A percentile compares a stretch with the other conserved stretches of the same genome.
phyloP scores from a whole-genome alignment of 2,797 vertebrate species.

The Stomatorhinus walkeri region DNA sequence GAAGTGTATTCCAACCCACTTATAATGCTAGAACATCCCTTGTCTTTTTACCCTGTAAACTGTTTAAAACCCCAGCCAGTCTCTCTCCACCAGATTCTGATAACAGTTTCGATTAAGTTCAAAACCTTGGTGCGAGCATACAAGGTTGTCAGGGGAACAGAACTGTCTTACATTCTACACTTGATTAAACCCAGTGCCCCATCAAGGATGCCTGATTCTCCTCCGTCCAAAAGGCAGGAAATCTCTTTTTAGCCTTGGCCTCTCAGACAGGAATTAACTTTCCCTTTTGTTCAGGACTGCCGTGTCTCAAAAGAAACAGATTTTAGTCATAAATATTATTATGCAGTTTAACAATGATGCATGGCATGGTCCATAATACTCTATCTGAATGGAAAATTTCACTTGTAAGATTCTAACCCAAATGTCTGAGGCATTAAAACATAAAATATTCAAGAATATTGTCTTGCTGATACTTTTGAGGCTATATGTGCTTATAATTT shows the following conservation, averaged over 20 bases:
- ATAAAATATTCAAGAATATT: conserved; percentile 11
- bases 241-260: not conserved
- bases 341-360: not conserved
- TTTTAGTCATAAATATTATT: not conserved
- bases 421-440: conserved; percentile 14
- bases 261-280: not conserved
- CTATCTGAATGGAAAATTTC: not conserved
- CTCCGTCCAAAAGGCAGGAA: not conserved
- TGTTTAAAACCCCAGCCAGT: not conserved
- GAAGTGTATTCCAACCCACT: not conserved
- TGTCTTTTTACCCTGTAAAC: not conserved
- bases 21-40: not conserved
- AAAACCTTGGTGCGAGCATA: not conserved
- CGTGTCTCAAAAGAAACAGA: not conserved
- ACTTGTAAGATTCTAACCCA: not conserved
- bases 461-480: conserved; percentile 9
- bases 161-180: not conserved
- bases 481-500: conserved; percentile 20
- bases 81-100: not conserved
- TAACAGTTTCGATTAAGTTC: not conserved
- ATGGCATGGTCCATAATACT: not conserved
- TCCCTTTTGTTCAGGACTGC: not conserved
- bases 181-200: not conserved
- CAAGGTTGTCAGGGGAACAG: not conserved
- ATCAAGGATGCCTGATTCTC: not conserved